Base-by-base conservation (phyloP, 2,888 invertebrate genomes). In the Ormia ochracea region DNA sequence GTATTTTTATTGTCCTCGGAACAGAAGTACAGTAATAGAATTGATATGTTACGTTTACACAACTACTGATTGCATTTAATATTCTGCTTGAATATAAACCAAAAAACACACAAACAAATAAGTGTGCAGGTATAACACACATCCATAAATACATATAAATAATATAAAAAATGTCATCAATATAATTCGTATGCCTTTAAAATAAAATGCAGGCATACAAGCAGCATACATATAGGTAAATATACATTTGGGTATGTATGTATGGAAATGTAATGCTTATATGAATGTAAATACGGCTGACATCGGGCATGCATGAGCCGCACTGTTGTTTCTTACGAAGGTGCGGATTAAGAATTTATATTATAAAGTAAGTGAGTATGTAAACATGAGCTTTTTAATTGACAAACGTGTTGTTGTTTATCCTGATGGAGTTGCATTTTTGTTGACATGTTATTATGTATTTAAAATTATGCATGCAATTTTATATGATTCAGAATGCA, bases 31-130 rank as follows among this genome's bases (percentile, higher is more conserved):
- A n/a, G n/a, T 36, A 75, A 59, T 75, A 65, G 58, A 65, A 75
- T 75, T 75, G 63, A 70, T 70, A 78, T 65, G 74, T 69, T 74
- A 74, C 52, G 69, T 52, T 70, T 70, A 74, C 23, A 33, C 52
- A 61, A 17, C 33, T 45, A 61, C 31, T 61, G 48, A 72, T 43
- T 63, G 23, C 23, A 58, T 56, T 59, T 52, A 61, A 56, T 52
- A 61, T 36, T 56, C 45, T 41, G 68, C n/a, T n/a, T n/a, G n/a
- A n/a, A n/a, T n/a, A n/a, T n/a, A n/a, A n/a, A n/a, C n/a, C n/a
- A n/a, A n/a, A n/a, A n/a, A n/a, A n/a, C n/a, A n/a, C n/a, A n/a
- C n/a, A n/a, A n/a, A n/a, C n/a, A n/a, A n/a, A n/a, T n/a, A n/a
- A n/a, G n/a, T n/a, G n/a, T n/a, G n/a, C n/a, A n/a, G n/a, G n/a